Base-by-base conservation (phyloP, 2,888 invertebrate species). In the Drosophila leonis region DNA sequence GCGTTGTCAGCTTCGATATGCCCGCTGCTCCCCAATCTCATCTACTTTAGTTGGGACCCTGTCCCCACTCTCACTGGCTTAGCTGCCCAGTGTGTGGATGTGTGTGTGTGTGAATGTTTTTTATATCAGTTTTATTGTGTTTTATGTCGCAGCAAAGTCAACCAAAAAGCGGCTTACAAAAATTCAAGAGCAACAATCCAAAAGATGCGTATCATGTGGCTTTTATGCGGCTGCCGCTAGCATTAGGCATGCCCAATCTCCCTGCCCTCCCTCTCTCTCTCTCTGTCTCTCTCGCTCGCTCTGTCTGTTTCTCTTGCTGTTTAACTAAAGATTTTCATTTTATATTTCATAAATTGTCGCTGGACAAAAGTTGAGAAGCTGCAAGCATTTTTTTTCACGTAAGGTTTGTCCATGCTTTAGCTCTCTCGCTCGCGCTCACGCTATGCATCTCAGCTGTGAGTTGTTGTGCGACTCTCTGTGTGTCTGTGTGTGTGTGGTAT, bases 181-280 rank as follows among this genome's bases (percentile, higher is more conserved):
- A 68, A 71, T 76, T 80, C 67, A 82, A 75, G 78, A 78, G 81
- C 75, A 86, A 66, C 86, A 81, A 83, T 82, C 79, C 79, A 49
- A 78, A 52, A 86, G 87, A 83, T 86, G 79, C 84, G 79, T 86
- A 83, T 83, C 83, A 78, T 76, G 72, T 72, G 77, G 79, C 70
- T 80, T 76, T 79, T 72, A 76, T 80, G 65, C 61, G 65, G 75
- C 67, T 78, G 79, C 63, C 61, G 75, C 68, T 52, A 51, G 54
- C 54, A 61, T 71, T 74, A 59, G 56, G 51, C 42, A 52, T 48
- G 42, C 42, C 57, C 44, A n/a, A 8, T 2, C 3, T 24, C 15
- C n/a, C 48, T n/a, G 4, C 15, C 3, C 4, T n/a, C 29, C 4
- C 44, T 12, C n/a, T 9, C 44, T 2, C 51, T 15, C n/a, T 7